Conservation (phyloP, 2,888 invertebrate genomes). For the Pristionchus fissidentatus region DNA sequence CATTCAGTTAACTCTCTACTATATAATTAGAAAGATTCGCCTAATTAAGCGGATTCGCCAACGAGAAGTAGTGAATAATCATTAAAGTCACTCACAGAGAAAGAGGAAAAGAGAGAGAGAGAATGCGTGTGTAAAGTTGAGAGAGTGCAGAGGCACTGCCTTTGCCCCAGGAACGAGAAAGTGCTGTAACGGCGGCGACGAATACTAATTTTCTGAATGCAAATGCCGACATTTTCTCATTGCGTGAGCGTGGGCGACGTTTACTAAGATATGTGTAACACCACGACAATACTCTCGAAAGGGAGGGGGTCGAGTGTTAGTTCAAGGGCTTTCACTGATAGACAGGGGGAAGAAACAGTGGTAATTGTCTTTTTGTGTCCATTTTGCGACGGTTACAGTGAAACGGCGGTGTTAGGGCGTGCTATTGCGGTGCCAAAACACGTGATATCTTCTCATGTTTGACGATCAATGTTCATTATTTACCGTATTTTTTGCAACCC, state of each 20-base stretch:
- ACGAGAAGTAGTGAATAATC: background rate
- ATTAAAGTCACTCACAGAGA: background rate
- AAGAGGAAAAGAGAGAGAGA: background rate
- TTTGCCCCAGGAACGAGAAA: slow-evolving; percentile 16
- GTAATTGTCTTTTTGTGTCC: no score
- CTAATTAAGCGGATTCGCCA: background rate
- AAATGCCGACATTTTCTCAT: background rate
- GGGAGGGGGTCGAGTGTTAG: no score
- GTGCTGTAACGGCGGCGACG: slow-evolving; percentile 13
- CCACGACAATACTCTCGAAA: no score
- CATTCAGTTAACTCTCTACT: background rate
- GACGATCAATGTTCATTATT: no score
- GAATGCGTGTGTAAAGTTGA: background rate
- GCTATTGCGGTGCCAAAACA: no score
- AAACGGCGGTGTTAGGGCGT: no score
- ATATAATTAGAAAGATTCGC: background rate
- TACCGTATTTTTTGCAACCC: no score
- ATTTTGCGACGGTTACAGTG: no score
- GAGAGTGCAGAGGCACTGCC: background rate
- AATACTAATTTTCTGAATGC: background rate
- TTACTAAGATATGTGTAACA: background rate
- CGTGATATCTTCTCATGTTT: no score
- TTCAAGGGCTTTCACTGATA: background rate
- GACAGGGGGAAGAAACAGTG: no score
- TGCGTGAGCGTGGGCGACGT: slow-evolving; percentile 21